A percentile compares a stretch with the other conserved stretches of the same genome.
Conservation (phyloP, 1,140 invertebrate genomes). For the Lepidurus couesii region DNA sequence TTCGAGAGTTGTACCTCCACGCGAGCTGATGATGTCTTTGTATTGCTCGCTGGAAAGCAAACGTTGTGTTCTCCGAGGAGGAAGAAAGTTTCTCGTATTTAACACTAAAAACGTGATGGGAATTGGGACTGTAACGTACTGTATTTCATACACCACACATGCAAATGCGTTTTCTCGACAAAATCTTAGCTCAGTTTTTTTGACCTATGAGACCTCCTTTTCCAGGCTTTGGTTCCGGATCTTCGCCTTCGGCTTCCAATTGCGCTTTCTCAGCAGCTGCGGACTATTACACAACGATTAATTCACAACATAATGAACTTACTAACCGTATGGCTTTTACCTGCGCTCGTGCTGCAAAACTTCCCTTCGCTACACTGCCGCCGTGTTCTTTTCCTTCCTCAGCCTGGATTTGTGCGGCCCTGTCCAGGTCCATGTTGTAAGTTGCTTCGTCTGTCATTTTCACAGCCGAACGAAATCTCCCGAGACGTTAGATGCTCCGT, state of each 20-base stretch:
- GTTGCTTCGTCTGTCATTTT: constrained; percentile 11
- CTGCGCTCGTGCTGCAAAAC: not conserved
- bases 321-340: not conserved
- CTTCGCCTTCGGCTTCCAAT: not conserved
- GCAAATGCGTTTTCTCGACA: no score
- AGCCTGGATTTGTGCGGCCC: not conserved
- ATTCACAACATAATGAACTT: not conserved
- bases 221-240: not conserved
- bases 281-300: not conserved
- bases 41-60: no score
- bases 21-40: no score
- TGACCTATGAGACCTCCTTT: not conserved
- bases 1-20: no score
- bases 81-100: no score
- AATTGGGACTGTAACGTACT: no score
- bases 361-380: not conserved
- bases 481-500: no score
- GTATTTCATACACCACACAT: no score
- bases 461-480: no score
- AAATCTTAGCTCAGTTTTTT: not conserved
- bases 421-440: not conserved
- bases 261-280: not conserved
- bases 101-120: no score
- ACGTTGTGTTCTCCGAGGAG: no score
- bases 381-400: not conserved